Base-by-base conservation (phyloP, 2,113 vertebrate species). In the Meriones unguiculatus region DNA sequence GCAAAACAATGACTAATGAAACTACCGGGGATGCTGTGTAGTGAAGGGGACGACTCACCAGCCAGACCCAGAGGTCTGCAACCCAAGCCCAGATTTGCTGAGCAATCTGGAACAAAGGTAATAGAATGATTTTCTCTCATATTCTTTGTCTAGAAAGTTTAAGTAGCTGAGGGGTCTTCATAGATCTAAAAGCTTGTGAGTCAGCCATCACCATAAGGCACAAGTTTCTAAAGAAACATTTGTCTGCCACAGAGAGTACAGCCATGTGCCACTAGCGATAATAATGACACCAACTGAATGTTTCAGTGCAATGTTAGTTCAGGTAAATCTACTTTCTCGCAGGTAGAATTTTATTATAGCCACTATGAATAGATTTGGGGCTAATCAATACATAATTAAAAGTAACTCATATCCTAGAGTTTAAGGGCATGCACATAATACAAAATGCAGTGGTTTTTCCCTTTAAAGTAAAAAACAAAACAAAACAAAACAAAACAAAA, bases 1-100 rank as follows among this genome's bases (percentile, higher is more conserved):
- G 64, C 65, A 81, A 91, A 72, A 41, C 35, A 69, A 57, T 97
- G 93, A 97, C 87, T 96, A 90, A 96, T 6, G 18, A 73, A 91
- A 64, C 52, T 64, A 28, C 22, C 5, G 3, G 4, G 32, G 54
- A 70, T 12, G 5, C 25, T 5, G 1, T 57, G 7, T 2, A 57
- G 8, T 30, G 32, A 50, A 12, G 84, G 77, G 24, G n/a, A 87
- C 46, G n/a, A 5, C 54, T 81, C 73, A 54, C 69, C 57, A 67
- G 69, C 67, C 46, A 89, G 1, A 24, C 13, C 10, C 41, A 38
- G 72, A 72, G 32, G 12, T n/a, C n/a, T 22, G 35, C 57, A 46
- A n/a, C 70, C 50, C 76, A 87, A 57, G 52, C 30, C 67, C 64
- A 81, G 30, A 70, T 90, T 28, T 62, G 52, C 35, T n/a, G 59